Evolutionary conservation across 1,140 invertebrate genomes (phyloP), one percentile per base, ranked within the genome.

Genomic region (Goniozus legneri): DNA sequence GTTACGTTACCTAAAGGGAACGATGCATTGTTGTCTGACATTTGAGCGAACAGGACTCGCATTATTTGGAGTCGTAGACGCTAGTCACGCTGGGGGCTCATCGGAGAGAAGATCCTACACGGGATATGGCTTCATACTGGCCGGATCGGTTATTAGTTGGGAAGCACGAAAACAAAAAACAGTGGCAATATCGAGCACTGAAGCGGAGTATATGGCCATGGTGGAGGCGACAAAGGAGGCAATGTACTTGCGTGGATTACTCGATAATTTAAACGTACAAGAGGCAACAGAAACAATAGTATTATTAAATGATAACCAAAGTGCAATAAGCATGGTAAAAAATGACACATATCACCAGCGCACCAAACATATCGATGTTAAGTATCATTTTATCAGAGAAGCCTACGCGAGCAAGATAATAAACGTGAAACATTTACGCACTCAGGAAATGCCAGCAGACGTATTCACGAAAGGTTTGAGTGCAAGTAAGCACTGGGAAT

Each of bases 241-340:
- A 0, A n/a, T 36, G 2, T 21, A 44, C 7, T 16, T 44, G 10
- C 33, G 21, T 12, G 7, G 3, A 8, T 13, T 24, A 2, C 21
- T 27, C n/a, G n/a, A n/a, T n/a, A n/a, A n/a, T n/a, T n/a, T n/a
- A n/a, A n/a, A n/a, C n/a, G n/a, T n/a, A n/a, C n/a, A n/a, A n/a
- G n/a, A n/a, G n/a, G n/a, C 24, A 27, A 27, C 12, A 12, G 19
- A 34, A 48, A 16, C 15, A 50, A 7, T 20, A 32, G 62, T 61
- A 35, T 38, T 62, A 7, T 58, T 57, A 19, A 47, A 63, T 50
- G 57, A 65, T 44, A 62, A 64, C 50, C 56, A 62, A 44, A 64
- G 65, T 58, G 67, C 69, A 3, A 69, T 77, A 15, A 51, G 60
- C 31, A 35, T 76, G 40, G 54, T 57, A 46, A 56, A 65, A 35